Evolutionary conservation across 2,113 vertebrate genomes (phyloP).

Genomic region (Toxotes chatareus): DNA sequence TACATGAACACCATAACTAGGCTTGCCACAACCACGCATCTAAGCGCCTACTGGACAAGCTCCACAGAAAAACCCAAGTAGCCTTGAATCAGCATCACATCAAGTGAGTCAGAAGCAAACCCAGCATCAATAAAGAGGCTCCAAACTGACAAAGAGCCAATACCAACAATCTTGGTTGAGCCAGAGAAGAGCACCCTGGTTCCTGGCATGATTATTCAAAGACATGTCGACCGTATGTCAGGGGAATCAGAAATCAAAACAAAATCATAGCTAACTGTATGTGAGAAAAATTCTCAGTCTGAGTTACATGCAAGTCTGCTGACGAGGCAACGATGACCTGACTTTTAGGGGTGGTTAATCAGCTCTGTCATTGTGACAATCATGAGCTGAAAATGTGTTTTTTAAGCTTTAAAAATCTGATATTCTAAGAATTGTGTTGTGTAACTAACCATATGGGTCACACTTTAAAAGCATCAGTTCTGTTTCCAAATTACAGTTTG

Average conservation of each 20-base stretch:
- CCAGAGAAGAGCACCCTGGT: slow-evolving; percentile 23
- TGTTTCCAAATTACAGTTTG: slow-evolving; percentile 19
- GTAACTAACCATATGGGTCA: slow-evolving; percentile 34
- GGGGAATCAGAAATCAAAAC: slow-evolving; percentile 27
- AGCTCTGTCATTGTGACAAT: neutral
- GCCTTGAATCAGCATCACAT: slow-evolving; percentile 33
- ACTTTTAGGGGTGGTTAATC: neutral
- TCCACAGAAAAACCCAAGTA: slow-evolving; percentile 27
- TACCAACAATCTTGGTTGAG: slow-evolving; percentile 28
- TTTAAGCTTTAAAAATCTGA: neutral
- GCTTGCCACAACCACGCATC: neutral
- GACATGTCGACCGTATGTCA: slow-evolving; percentile 26
- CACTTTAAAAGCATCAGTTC: neutral
- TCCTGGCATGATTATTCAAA: slow-evolving; percentile 7
- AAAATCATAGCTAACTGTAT: neutral
- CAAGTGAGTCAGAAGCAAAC: slow-evolving; percentile 21
- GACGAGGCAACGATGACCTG: too few relatives aligned
- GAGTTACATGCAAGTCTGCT: too few relatives aligned
- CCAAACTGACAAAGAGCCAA: slow-evolving; percentile 36
- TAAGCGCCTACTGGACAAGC: slow-evolving; percentile 5
- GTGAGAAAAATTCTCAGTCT: slow-evolving; percentile 8
- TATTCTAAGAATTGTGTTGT: slow-evolving; percentile 21
- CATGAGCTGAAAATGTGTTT: neutral
- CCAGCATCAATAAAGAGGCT: slow-evolving; percentile 17
- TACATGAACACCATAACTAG: neutral